Percentiles rank a stretch among this genome's conserved stretches.
phyloP scores from a whole-genome alignment of 2,113 vertebrate genomes.

The Suricata suricatta region DNA sequence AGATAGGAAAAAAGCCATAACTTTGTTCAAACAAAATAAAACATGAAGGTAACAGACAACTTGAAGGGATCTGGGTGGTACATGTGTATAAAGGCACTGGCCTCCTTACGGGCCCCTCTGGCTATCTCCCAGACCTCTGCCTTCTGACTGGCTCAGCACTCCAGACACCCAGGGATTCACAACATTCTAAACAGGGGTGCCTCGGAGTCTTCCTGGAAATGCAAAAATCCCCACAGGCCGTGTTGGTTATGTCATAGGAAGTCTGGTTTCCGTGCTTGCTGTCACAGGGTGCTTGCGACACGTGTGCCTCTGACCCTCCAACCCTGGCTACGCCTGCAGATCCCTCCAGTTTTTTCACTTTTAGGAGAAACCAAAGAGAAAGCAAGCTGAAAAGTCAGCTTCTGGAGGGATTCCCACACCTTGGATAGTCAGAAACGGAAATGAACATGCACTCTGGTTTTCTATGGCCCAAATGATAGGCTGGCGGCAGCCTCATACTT shows the following conservation, averaged over 20 bases:
- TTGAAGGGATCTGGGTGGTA: too few relatives aligned
- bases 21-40: constrained; percentile 21
- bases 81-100: accelerated
- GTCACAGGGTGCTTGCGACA: not conserved
- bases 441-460: not conserved
- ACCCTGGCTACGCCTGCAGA: not conserved
- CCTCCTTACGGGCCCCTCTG: accelerated
- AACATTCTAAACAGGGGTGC: not conserved
- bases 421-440: not conserved
- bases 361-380: constrained; percentile 10
- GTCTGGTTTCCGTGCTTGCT: not conserved
- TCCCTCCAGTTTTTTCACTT: not conserved
- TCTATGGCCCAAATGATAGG: not conserved
- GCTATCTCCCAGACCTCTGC: not conserved
- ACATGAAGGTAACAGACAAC: not conserved
- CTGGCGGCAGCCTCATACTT: accelerated
- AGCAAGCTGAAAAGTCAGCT: not conserved
- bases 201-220: not conserved
- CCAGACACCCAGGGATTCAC: too few relatives aligned
- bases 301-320: not conserved
- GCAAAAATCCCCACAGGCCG: not conserved
- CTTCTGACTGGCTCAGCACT: not conserved
- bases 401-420: not conserved
- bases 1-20: not conserved
- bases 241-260: not conserved